Evolutionary conservation across 2,113 vertebrate species (phyloP).

Genomic region (Promerops cafer): DNA sequence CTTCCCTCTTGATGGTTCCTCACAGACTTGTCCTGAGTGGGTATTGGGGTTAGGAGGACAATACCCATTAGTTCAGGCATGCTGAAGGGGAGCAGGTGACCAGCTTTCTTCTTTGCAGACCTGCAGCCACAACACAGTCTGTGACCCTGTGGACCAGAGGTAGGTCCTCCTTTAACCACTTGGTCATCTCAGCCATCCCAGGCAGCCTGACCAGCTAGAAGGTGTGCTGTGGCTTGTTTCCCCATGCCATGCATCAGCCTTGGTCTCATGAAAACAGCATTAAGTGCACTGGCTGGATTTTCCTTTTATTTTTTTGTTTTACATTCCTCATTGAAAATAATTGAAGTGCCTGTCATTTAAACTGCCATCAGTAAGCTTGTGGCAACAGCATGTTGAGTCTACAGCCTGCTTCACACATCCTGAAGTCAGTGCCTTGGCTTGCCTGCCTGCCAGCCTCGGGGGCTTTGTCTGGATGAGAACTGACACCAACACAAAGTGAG

Average conservation of each 20-base stretch:
- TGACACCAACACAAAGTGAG: neutral
- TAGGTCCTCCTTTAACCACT: neutral
- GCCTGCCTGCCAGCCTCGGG: neutral
- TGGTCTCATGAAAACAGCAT: neutral
- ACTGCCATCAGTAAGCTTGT: neutral
- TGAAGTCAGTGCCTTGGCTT: neutral
- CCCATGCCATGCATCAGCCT: neutral
- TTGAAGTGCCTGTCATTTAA: neutral
- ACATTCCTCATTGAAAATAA: neutral
- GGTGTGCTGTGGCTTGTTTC: fast-evolving
- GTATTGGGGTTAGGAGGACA: neutral
- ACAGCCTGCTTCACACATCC: neutral
- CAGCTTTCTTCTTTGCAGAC: neutral
- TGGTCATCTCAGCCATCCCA: neutral
- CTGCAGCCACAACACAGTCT: neutral
- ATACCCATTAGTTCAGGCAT: neutral
- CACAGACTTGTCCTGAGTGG: neutral
- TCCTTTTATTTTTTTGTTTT: neutral
- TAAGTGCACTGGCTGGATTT: neutral
- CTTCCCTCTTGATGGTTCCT: neutral
- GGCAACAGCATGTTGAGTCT: neutral
- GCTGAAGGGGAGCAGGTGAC: neutral
- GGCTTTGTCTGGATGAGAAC: neutral
- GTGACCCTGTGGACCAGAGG: neutral
- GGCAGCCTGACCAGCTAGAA: neutral